Evolutionary conservation across 2,797 vertebrate genomes (phyloP), one percentile per base, ranked within the genome.

Genomic region (Chaenodraco wilsoni): DNA sequence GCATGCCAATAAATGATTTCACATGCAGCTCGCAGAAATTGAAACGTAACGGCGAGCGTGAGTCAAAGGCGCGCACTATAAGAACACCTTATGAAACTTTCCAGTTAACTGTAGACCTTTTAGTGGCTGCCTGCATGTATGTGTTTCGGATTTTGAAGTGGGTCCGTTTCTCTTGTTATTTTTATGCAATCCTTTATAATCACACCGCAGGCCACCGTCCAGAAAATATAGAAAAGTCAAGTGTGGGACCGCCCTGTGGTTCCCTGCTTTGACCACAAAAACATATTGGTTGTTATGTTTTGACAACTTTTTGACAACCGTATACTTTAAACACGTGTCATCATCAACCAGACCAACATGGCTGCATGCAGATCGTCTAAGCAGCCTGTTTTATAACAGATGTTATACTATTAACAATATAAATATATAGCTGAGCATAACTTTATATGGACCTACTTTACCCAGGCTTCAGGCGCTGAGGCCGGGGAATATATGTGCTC

Each of bases 181-280:
- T 69, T 73, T 63, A 75, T 68, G 57, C 72, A 72, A 41, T 74
- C 51, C 63, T 55, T 86, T 64, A 78, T 85, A 71, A 83, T 79
- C 72, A 54, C 78, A 77, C 65, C 27, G 10, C 72, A 59, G 74
- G 82, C 74, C 64, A 49, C 27, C 50, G 37, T 81, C 82, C 89
- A 87, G 77, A 77, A 85, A 88, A 88, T 81, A 89, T 84, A 74
- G 74, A 80, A 82, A 83, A 81, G 87, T 84, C 74, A 82, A 86
- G 82, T 80, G 76, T 84, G 76, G 68, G 76, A 67, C 83, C 81
- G 86, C 82, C 75, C 86, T 84, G 86, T 77, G 85, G 88, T 86
- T 81, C 78, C 41, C 74, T 79, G 69, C 83, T 55, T 45, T 54
- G 55, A 86, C 92, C 91, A 79, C 88, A 86, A 45, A 88, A 79